phyloP scores from a whole-genome alignment of 2,113 vertebrate species.

The Nycticebus coucang region DNA sequence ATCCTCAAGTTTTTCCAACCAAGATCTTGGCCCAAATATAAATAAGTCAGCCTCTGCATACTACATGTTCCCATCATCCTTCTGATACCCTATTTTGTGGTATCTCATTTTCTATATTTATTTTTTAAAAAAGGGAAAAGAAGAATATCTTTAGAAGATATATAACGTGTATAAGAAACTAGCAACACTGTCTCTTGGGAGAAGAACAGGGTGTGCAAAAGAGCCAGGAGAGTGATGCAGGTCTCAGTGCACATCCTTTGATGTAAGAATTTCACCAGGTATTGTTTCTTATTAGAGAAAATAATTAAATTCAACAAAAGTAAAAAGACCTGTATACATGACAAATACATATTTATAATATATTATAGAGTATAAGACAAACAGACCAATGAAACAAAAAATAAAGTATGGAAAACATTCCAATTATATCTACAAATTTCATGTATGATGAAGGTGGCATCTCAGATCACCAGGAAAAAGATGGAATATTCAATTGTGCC shows the following conservation, averaged over 20 bases:
- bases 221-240: neutral
- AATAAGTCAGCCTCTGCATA: neutral
- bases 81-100: neutral
- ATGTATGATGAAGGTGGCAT: neutral
- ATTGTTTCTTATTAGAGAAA: constrained; percentile 7
- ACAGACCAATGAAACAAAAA: neutral
- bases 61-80: neutral
- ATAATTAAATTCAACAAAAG: constrained; percentile 11
- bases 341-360: neutral
- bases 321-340: neutral
- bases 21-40: neutral
- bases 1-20: neutral
- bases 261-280: neutral
- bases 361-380: neutral
- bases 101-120: constrained; percentile 43
- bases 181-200: neutral
- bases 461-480: neutral
- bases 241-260: neutral
- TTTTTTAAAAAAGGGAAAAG: neutral
- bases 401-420: neutral
- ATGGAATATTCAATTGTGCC: neutral
- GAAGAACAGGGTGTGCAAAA: neutral
- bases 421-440: neutral
- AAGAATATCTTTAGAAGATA: neutral
- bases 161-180: neutral